Percentiles rank a stretch among this genome's conserved stretches.
Evolutionary conservation across 2,888 invertebrate species (phyloP).

Genomic region (Muscina levida): DNA sequence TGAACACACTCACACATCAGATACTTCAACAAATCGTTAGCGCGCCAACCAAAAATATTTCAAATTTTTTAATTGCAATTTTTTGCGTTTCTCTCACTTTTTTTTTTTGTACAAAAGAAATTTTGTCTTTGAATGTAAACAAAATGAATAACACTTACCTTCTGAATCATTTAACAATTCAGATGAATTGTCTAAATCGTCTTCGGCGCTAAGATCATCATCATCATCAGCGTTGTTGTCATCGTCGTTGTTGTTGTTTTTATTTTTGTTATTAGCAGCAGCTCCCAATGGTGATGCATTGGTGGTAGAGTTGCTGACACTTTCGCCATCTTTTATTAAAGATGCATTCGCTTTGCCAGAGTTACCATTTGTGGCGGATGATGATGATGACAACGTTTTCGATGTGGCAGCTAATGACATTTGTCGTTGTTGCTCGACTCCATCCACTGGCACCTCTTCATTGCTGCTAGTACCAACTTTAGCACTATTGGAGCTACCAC

Average conservation of each 20-base stretch:
- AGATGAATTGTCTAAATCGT: constrained; percentile 60
- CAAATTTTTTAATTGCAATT: neutral
- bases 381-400: neutral
- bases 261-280: constrained; percentile 37
- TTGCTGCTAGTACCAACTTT: neutral
- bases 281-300: neutral
- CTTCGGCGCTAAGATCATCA: constrained; percentile 39
- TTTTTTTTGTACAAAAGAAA: too few species aligned
- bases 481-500: constrained; percentile 56
- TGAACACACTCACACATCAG: neutral
- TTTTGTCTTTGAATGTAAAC: too few species aligned
- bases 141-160: constrained; percentile 55
- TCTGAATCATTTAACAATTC: constrained; percentile 67
- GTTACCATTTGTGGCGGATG: constrained; percentile 35
- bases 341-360: constrained; percentile 43
- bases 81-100: too few species aligned
- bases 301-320: constrained; percentile 29
- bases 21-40: too few species aligned
- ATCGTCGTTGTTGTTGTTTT: constrained; percentile 50
- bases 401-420: constrained; percentile 11
- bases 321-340: constrained; percentile 58
- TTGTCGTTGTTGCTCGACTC: constrained; percentile 11
- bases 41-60: neutral
- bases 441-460: neutral
- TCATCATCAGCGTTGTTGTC: constrained; percentile 44